Conservation (phyloP, 2,797 vertebrate species). For the Buceros bicornis region DNA sequence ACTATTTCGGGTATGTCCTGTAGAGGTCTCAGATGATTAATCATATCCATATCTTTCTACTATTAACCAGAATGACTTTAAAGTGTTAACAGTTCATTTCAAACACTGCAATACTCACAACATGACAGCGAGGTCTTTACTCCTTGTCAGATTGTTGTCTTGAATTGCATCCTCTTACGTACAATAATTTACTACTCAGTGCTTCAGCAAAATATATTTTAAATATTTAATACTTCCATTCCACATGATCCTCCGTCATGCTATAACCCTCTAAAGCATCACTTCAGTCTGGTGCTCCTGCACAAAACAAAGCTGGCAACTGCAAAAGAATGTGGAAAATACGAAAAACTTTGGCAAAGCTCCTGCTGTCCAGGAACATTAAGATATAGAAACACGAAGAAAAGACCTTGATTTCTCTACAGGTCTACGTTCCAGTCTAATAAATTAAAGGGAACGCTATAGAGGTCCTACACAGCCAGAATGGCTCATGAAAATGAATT, state of each 20-base stretch:
- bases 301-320: neutral
- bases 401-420: neutral
- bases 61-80: neutral
- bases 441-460: neutral
- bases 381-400: neutral
- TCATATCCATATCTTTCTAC: constrained; percentile 49
- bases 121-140: neutral
- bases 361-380: neutral
- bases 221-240: neutral
- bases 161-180: neutral
- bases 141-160: neutral
- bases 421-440: neutral
- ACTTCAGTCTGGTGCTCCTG: neutral
- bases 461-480: neutral
- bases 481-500: neutral
- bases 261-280: neutral
- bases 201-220: neutral
- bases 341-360: neutral
- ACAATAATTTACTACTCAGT: neutral
- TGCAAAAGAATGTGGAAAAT: neutral
- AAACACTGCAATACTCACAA: neutral
- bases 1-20: constrained; percentile 78
- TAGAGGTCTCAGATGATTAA: constrained; percentile 55
- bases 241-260: neutral
- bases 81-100: constrained; percentile 25